Evolutionary conservation across 2,113 vertebrate species (phyloP).

Genomic region (Laterallus jamaicensis): DNA sequence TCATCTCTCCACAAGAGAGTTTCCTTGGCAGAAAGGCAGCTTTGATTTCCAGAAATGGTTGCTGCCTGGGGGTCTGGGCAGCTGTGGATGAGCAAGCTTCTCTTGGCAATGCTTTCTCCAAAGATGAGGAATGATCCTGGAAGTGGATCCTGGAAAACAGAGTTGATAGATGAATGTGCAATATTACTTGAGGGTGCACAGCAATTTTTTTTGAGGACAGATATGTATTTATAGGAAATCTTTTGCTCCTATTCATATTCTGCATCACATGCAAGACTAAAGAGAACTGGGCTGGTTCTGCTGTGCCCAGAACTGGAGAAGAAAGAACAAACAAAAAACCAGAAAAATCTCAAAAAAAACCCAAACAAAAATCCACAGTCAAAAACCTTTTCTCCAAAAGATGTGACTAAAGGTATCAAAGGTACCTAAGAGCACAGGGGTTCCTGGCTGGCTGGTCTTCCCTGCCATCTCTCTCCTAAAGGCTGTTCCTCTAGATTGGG

Average conservation of each 20-base stretch:
- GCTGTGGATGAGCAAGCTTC: background rate
- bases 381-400: background rate
- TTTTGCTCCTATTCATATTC: background rate
- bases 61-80: background rate
- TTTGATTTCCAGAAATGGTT: background rate
- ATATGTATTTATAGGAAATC: background rate
- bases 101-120: background rate
- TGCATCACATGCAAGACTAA: background rate
- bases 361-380: no score
- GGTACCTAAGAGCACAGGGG: background rate
- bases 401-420: background rate
- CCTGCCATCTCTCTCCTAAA: background rate
- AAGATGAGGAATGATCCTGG: background rate
- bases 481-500: background rate
- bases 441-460: background rate
- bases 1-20: accelerated
- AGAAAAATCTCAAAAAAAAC: background rate
- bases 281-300: background rate
- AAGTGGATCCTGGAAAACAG: background rate
- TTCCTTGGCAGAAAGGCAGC: background rate
- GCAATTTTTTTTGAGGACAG: background rate
- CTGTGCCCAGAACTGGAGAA: background rate
- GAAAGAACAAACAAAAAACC: no score
- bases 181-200: background rate
- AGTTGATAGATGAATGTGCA: background rate